These are phyloP conservation scores for Embidobia sp. DNA, from an alignment of 2,888 invertebrate species.

Conservation along the genomic window DNA sequence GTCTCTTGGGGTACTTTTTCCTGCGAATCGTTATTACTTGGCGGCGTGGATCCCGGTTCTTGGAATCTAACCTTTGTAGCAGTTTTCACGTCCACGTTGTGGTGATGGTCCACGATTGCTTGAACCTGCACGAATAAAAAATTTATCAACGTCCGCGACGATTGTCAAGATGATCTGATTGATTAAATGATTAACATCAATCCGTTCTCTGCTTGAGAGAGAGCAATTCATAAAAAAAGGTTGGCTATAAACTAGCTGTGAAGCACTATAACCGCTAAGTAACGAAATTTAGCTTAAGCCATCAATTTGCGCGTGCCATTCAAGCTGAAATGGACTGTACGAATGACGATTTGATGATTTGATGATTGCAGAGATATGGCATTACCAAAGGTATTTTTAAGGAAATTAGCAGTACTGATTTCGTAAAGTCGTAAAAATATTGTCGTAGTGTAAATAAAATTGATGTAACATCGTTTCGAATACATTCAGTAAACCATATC, in stretches of 20 bases:
- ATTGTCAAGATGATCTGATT: neutral
- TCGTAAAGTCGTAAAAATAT: no score
- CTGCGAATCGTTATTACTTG: constrained; percentile 73
- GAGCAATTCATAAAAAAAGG: constrained; percentile 50
- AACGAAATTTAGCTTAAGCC: constrained; percentile 75
- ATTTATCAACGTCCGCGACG: neutral
- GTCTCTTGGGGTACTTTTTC: constrained; percentile 74
- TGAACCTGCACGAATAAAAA: constrained; percentile 87
- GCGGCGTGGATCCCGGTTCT: constrained; percentile 84
- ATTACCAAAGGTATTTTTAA: constrained; percentile 43
- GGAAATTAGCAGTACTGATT: no score
- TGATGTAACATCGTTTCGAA: no score
- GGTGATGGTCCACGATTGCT: constrained; percentile 95
- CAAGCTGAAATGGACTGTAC: constrained; percentile 74
- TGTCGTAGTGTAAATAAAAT: no score
- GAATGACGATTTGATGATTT: constrained; percentile 54
- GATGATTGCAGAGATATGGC: constrained; percentile 54
- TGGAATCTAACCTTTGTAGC: constrained; percentile 94
- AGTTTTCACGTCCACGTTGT: constrained; percentile 87
- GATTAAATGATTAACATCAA: constrained; percentile 49
- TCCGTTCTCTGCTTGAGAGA: constrained; percentile 44
- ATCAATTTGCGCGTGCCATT: constrained; percentile 77
- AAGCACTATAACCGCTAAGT: constrained; percentile 75
- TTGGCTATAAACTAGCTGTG: constrained; percentile 72
- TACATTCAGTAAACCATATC: constrained; percentile 46